Conservation (phyloP, 2,888 invertebrate species). For the Diadegma fenestrale region DNA sequence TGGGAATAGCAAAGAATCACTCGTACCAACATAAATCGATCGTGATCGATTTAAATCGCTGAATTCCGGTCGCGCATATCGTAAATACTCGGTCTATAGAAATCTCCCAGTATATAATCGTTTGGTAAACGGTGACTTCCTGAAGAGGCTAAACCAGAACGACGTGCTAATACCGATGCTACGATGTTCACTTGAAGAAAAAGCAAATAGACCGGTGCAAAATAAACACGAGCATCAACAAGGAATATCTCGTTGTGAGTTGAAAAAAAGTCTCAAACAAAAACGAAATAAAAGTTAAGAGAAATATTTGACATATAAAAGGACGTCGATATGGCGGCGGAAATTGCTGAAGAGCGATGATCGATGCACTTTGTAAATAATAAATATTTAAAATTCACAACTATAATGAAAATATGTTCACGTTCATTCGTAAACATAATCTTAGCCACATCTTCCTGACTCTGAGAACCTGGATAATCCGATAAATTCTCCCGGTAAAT, state of each 20-base stretch:
- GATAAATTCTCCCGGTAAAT: neutral
- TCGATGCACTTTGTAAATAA: slow-evolving; percentile 55
- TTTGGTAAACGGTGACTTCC: slow-evolving; percentile 70
- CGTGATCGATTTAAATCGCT: slow-evolving; percentile 63
- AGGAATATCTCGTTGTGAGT: slow-evolving; percentile 31
- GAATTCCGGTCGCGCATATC: slow-evolving; percentile 67
- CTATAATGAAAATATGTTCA: neutral
- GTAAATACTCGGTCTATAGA: slow-evolving; percentile 67
- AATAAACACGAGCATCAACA: slow-evolving; percentile 42
- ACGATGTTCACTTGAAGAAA: slow-evolving; percentile 16
- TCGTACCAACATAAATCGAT: slow-evolving; percentile 31
- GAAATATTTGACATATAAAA: slow-evolving; percentile 55
- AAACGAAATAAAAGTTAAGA: slow-evolving; percentile 12
- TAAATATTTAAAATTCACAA: neutral
- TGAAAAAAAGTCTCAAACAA: slow-evolving; percentile 6
- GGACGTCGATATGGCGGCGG: slow-evolving; percentile 58
- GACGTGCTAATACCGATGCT: slow-evolving; percentile 62
- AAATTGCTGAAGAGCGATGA: slow-evolving; percentile 49
- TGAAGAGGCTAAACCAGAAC: slow-evolving; percentile 58
- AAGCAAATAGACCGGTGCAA: slow-evolving; percentile 5
- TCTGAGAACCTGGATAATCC: too few species aligned
- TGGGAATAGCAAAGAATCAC: slow-evolving; percentile 23
- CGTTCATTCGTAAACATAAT: neutral
- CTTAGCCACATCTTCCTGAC: neutral
- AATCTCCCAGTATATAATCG: slow-evolving; percentile 68